phyloP scores from a whole-genome alignment of 2,113 vertebrate genomes.

The Heterocephalus glaber region DNA sequence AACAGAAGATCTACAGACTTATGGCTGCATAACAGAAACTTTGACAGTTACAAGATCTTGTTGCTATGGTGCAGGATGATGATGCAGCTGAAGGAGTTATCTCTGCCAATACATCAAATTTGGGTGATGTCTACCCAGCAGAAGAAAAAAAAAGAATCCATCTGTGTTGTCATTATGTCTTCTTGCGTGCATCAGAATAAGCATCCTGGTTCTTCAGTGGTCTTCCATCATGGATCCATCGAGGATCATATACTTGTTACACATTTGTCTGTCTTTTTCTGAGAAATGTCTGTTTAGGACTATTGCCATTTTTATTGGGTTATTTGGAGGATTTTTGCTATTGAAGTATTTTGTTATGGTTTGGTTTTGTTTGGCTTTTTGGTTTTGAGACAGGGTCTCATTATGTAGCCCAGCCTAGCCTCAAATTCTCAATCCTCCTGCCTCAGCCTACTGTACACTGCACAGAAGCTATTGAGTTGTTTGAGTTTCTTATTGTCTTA shows the following conservation, averaged over 20 bases:
- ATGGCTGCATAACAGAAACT: conserved; percentile 97
- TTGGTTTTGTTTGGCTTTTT: neutral
- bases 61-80: conserved; percentile 97
- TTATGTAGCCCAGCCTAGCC: neutral
- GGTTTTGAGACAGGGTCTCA: neutral
- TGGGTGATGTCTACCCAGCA: conserved; percentile 80
- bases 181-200: neutral
- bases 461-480: neutral
- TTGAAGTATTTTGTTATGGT: too few relatives aligned
- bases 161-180: neutral
- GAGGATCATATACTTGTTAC: neutral
- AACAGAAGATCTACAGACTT: conserved; percentile 92
- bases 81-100: conserved; percentile 88
- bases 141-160: too few relatives aligned
- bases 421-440: neutral
- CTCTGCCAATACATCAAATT: conserved; percentile 82
- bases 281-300: neutral
- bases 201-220: too few relatives aligned
- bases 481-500: neutral
- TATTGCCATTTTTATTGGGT: neutral
- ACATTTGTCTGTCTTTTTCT: neutral
- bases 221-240: neutral
- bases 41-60: conserved; percentile 94
- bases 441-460: neutral
- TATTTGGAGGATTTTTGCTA: too few relatives aligned